Evolutionary conservation across 1,140 invertebrate species (phyloP).

Genomic region (Penaeus vannamei): DNA sequence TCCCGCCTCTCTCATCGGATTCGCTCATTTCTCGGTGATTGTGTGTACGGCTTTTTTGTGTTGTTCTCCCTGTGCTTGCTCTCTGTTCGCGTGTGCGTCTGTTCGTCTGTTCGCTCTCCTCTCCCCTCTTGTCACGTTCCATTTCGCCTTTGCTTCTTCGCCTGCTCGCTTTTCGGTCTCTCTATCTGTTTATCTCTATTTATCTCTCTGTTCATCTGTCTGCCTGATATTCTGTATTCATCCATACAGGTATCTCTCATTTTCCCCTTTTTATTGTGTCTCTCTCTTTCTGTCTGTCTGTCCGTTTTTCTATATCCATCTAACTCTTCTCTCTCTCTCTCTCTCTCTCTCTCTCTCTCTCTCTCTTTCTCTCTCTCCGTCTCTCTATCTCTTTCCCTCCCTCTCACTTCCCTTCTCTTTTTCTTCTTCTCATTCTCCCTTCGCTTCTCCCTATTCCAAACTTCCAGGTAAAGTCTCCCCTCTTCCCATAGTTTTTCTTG

Average conservation of each 20-base stretch:
- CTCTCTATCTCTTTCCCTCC: neutral
- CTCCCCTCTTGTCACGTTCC: too few species aligned
- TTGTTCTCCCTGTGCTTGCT: neutral
- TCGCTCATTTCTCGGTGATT: neutral
- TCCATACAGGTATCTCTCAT: too few species aligned
- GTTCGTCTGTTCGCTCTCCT: too few species aligned
- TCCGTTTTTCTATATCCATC: too few species aligned
- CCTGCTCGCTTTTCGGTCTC: neutral
- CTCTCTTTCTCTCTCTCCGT: neutral
- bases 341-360: neutral
- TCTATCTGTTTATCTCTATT: neutral
- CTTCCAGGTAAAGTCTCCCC: neutral
- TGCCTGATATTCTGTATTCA: too few species aligned
- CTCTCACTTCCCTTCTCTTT: neutral
- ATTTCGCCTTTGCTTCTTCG: too few species aligned
- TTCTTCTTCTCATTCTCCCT: neutral
- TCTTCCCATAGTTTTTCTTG: neutral
- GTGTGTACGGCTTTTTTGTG: conserved; percentile 30
- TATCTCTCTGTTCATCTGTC: neutral
- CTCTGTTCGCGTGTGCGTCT: too few species aligned
- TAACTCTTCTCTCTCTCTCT: neutral
- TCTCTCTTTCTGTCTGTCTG: too few species aligned
- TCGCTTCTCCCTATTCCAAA: neutral
- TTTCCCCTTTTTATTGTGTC: too few species aligned
- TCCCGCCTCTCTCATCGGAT: neutral